phyloP scores from a whole-genome alignment of 2,113 vertebrate species.

The Aramus guarauna region DNA sequence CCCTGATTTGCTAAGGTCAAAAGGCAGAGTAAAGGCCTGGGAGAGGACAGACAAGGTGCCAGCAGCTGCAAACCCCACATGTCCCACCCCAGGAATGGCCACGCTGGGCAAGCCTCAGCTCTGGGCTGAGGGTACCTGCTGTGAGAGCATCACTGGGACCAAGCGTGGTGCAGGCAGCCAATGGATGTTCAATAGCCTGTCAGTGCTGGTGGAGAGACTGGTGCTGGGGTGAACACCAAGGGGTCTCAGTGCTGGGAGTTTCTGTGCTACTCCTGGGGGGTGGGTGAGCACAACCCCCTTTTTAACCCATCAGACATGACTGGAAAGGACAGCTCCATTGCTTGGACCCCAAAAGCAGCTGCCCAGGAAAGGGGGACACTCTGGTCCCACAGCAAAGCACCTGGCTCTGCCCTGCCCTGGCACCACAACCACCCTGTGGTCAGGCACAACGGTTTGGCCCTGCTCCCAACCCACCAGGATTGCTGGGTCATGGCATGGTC shows the following conservation, averaged over 20 bases:
- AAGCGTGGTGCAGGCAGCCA: not conserved
- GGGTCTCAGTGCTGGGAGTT: conserved; percentile 2
- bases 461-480: not conserved
- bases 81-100: not conserved
- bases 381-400: not conserved
- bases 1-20: not conserved
- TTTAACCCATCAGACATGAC: not conserved
- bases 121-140: not conserved
- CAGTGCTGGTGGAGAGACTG: not conserved
- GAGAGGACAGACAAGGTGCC: not conserved
- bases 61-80: not conserved
- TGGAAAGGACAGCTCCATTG: not conserved
- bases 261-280: not conserved
- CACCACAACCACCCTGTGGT: rapidly evolving
- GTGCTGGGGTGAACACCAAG: not conserved
- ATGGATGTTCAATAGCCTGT: not conserved
- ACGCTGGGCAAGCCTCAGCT: not conserved
- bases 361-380: not conserved
- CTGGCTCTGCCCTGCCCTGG: not conserved
- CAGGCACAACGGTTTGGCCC: not conserved
- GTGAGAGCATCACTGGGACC: not conserved
- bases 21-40: not conserved
- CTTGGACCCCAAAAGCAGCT: not conserved
- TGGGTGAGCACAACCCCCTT: not conserved
- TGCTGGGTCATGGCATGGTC: rapidly evolving